Percentiles rank a stretch among this genome's conserved stretches.
phyloP scores from a whole-genome alignment of 2,888 invertebrate genomes.

The Himalopsyche tibetana region DNA sequence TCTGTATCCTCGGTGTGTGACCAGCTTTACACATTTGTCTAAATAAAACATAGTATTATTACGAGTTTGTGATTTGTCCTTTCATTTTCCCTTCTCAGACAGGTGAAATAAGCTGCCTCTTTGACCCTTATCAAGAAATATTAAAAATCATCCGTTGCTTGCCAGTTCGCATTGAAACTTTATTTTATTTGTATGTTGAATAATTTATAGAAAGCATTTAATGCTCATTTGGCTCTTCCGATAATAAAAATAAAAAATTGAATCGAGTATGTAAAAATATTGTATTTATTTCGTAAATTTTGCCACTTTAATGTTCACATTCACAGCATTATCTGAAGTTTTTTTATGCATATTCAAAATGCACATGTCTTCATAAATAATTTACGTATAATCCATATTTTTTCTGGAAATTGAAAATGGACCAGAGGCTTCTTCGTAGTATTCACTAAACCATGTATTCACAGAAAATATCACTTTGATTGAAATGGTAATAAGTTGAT shows the following conservation, averaged over 20 bases:
- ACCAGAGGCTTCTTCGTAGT: too few relatives aligned
- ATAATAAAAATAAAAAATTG: not conserved
- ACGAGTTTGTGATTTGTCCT: slow-evolving; percentile 45
- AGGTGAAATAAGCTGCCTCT: too few relatives aligned
- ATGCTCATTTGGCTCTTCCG: too few relatives aligned
- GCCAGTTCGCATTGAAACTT: too few relatives aligned
- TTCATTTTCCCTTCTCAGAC: not conserved
- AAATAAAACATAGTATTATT: slow-evolving; percentile 57
- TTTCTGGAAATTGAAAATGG: too few relatives aligned
- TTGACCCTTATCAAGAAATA: too few relatives aligned
- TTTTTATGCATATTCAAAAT: not conserved
- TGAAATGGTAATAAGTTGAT: too few relatives aligned
- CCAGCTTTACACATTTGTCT: slow-evolving; percentile 54
- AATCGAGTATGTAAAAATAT: slow-evolving; percentile 20
- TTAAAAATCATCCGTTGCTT: too few relatives aligned
- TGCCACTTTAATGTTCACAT: not conserved
- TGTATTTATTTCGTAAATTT: not conserved
- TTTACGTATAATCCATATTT: not conserved
- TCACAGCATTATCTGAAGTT: not conserved
- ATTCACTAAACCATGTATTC: too few relatives aligned
- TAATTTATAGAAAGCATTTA: too few relatives aligned
- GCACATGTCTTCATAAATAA: not conserved
- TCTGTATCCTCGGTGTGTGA: not conserved
- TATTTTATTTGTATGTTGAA: too few relatives aligned
- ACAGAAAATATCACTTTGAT: too few relatives aligned